Conservation (phyloP, 1,140 invertebrate species). For the Brachionus rotundiformis region DNA sequence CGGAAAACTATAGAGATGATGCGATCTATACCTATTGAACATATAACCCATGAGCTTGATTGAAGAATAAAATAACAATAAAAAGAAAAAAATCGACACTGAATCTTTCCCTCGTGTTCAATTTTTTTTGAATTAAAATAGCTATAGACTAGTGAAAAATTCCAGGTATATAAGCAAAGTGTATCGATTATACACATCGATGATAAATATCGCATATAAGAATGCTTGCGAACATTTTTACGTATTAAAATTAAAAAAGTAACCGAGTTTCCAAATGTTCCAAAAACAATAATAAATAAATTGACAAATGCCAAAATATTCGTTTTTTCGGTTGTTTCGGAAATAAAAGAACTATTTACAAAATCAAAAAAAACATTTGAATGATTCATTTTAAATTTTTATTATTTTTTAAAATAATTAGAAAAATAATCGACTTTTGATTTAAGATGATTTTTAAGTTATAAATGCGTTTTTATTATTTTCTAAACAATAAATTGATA, state of each 20-base stretch:
- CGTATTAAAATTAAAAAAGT: neutral
- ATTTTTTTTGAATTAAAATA: neutral
- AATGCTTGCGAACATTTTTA: neutral
- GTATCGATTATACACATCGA: neutral
- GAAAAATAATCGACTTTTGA: too few relatives aligned
- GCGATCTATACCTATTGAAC: constrained; percentile 10
- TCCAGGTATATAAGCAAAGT: constrained; percentile 3
- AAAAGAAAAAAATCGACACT: constrained; percentile 5
- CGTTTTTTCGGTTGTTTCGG: too few relatives aligned
- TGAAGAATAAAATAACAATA: constrained; percentile 10
- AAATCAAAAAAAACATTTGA: too few relatives aligned
- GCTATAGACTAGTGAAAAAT: neutral
- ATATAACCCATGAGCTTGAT: constrained; percentile 24
- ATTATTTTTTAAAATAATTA: too few relatives aligned
- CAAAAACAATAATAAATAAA: neutral
- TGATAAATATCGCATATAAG: neutral
- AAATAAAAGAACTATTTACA: too few relatives aligned
- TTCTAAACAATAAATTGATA: too few relatives aligned
- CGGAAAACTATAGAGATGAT: neutral
- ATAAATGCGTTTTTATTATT: too few relatives aligned
- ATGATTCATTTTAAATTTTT: too few relatives aligned
- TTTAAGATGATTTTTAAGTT: too few relatives aligned
- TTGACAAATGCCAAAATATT: neutral
- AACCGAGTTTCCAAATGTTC: neutral
- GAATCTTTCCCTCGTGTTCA: neutral